Conservation (phyloP, 2,797 vertebrate genomes). For the Brachyalestes nurse region DNA sequence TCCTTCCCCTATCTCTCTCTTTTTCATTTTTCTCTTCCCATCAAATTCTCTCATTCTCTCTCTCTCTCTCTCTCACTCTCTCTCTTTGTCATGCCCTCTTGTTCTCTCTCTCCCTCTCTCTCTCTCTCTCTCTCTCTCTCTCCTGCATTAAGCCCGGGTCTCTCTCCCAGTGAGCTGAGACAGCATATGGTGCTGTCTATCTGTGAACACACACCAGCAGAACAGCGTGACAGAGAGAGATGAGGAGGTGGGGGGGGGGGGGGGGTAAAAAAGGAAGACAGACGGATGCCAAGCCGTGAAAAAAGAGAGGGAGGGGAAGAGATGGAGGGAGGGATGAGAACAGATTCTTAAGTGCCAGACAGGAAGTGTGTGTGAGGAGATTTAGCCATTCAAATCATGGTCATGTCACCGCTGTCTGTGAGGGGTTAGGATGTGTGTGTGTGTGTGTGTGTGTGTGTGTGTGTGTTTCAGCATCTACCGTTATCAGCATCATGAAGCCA, state of each 20-base stretch:
- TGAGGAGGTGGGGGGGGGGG: slow-evolving; percentile 52
- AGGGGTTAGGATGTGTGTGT: neutral
- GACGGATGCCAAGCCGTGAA: slow-evolving; percentile 60
- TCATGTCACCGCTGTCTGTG: slow-evolving; percentile 9
- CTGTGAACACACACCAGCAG: slow-evolving; percentile 74
- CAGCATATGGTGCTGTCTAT: slow-evolving; percentile 82
- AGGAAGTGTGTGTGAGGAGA: slow-evolving; percentile 46
- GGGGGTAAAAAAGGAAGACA: slow-evolving; percentile 47
- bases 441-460: neutral
- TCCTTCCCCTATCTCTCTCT: slow-evolving; percentile 42
- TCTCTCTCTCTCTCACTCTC: neutral
- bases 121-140: slow-evolving; percentile 34
- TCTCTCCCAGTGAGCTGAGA: slow-evolving; percentile 74
- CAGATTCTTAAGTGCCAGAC: slow-evolving; percentile 24
- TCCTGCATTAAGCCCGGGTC: slow-evolving; percentile 53
- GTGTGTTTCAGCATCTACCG: slow-evolving; percentile 29
- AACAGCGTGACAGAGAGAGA: slow-evolving; percentile 70
- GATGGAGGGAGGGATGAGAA: slow-evolving; percentile 33
- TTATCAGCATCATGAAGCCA: slow-evolving; percentile 34
- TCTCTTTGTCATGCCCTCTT: neutral
- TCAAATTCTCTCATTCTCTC: neutral
- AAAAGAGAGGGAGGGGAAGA: slow-evolving; percentile 29
- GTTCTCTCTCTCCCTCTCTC: slow-evolving; percentile 33
- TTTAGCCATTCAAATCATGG: slow-evolving; percentile 36
- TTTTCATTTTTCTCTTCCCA: too few species aligned